Percentiles rank a stretch among this genome's conserved stretches.
phyloP scores from a whole-genome alignment of 2,797 vertebrate species.

The Sitta carolinensis region DNA sequence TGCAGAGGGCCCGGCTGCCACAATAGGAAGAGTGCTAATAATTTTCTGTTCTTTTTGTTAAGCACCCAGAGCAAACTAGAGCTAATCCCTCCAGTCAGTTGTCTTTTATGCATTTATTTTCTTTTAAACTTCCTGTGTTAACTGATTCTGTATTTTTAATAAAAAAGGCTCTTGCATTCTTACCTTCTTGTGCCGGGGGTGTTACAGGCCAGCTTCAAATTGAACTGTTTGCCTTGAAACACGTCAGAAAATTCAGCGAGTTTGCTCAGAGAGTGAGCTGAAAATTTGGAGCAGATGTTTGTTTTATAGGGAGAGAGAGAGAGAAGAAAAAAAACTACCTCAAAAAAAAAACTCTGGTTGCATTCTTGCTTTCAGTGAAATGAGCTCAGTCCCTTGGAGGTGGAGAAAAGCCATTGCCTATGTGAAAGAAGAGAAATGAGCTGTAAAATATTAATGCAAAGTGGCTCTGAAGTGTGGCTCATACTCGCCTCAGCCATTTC shows the following conservation, averaged over 20 bases:
- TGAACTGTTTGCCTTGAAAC: constrained; percentile 38
- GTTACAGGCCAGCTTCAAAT: background rate
- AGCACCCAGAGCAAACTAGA: constrained; percentile 1
- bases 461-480: background rate
- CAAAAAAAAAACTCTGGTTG: background rate
- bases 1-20: background rate
- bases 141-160: constrained; percentile 14
- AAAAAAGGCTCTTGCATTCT: background rate
- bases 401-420: background rate
- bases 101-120: background rate
- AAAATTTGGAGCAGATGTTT: constrained; percentile 67
- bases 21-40: background rate
- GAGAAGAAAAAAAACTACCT: background rate
- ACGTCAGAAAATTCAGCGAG: constrained; percentile 23
- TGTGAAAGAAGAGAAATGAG: background rate
- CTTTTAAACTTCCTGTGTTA: constrained; percentile 15
- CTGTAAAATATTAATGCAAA: background rate
- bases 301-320: constrained; percentile 19
- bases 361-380: constrained; percentile 17
- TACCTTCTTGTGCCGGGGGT: background rate
- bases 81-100: background rate
- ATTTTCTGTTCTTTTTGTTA: constrained; percentile 24
- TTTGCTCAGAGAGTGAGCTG: constrained; percentile 31
- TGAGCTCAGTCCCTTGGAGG: constrained; percentile 12
- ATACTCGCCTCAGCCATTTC: background rate